These are phyloP conservation scores for Didymodactylos carnosus DNA, from an alignment of 2,888 invertebrate genomes.

Conservation along the genomic window DNA sequence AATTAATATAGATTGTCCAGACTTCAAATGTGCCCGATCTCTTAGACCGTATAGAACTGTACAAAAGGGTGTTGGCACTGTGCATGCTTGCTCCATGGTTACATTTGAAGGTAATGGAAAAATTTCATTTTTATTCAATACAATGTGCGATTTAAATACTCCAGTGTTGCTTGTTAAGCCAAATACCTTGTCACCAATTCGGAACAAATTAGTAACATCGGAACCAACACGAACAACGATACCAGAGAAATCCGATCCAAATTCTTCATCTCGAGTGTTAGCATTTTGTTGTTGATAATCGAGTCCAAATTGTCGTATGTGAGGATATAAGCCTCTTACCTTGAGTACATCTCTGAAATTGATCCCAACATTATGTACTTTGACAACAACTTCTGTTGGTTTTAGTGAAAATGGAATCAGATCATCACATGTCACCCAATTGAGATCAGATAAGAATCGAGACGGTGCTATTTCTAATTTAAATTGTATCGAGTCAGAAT, in stretches of 20 bases:
- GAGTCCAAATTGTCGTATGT: neutral
- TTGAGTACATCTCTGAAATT: neutral
- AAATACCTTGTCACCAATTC: neutral
- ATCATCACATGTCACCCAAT: neutral
- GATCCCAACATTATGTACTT: neutral
- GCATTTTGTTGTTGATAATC: neutral
- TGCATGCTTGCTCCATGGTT: neutral
- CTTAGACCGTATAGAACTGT: neutral
- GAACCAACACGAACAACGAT: neutral
- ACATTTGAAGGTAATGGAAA: too few species aligned
- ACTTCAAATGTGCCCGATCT: neutral
- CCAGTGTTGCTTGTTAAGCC: neutral
- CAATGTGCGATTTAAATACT: neutral
- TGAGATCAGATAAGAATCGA: neutral
- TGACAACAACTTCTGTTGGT: neutral
- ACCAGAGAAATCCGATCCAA: neutral
- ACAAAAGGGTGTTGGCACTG: neutral
- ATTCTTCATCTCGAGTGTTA: neutral
- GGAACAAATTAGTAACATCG: neutral
- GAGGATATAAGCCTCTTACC: neutral
- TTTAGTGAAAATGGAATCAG: neutral
- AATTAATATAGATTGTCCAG: constrained; percentile 23
- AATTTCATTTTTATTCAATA: neutral
- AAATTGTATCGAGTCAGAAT: neutral
- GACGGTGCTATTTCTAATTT: neutral